phyloP scores from a whole-genome alignment of 2,113 vertebrate species.

The Columbina picui region DNA sequence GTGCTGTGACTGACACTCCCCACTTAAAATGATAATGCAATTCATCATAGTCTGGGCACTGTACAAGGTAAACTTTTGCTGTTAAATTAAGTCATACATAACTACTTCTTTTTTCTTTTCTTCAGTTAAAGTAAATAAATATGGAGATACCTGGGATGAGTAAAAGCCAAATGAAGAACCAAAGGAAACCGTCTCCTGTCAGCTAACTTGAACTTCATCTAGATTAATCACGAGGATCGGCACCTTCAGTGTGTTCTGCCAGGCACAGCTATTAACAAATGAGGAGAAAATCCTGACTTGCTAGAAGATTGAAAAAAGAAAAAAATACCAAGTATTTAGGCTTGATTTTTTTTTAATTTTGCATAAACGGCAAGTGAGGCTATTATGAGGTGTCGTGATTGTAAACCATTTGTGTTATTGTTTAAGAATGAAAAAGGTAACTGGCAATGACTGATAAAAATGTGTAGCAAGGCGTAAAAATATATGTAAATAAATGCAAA shows the following conservation, averaged over 20 bases:
- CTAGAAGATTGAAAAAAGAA: not conserved
- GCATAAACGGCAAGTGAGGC: not conserved
- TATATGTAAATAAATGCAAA: not conserved
- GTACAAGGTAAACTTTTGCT: not conserved
- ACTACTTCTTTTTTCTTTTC: conserved; percentile 11
- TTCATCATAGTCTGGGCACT: not conserved
- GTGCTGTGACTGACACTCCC: not conserved
- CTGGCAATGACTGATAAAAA: not conserved
- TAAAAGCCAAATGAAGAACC: conserved; percentile 66
- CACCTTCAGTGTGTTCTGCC: conserved; percentile 25
- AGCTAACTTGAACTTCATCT: conserved; percentile 47
- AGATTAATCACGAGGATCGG: not conserved
- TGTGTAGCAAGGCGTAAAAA: not conserved
- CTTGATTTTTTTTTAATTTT: conserved; percentile 13
- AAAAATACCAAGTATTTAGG: not conserved
- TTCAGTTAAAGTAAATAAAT: conserved; percentile 86
- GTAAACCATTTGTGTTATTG: conserved; percentile 6
- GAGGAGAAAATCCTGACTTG: conserved; percentile 31
- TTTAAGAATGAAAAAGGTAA: conserved; percentile 18
- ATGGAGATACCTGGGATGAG: conserved; percentile 88
- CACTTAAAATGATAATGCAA: not conserved
- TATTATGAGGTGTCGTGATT: not conserved
- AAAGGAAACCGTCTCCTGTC: conserved; percentile 39
- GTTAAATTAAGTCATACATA: not conserved
- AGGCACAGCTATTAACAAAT: conserved; percentile 3